Evolutionary conservation across 2,113 vertebrate species (phyloP).

Genomic region (Cyprinus carpio): DNA sequence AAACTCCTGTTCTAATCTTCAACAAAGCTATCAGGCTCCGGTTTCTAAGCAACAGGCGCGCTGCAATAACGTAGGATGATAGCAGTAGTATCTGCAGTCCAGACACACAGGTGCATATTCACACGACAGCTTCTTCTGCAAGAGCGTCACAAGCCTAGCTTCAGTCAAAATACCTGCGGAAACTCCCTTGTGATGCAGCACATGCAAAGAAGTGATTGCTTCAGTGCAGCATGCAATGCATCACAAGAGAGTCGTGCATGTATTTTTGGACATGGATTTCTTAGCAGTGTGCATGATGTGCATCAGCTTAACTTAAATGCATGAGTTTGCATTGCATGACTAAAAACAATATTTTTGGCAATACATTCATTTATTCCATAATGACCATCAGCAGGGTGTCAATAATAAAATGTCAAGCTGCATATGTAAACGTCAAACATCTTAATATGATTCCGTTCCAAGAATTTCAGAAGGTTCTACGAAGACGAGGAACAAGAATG

Average conservation of each 20-base stretch:
- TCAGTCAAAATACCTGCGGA: conserved; percentile 37
- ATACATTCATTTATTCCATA: background rate
- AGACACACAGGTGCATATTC: conserved; percentile 66
- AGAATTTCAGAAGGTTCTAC: background rate
- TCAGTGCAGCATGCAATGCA: background rate
- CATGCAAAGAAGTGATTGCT: background rate
- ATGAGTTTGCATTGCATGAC: background rate
- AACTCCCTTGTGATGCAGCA: conserved; percentile 17
- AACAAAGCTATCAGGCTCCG: conserved; percentile 69
- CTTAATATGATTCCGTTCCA: background rate
- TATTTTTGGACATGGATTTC: background rate
- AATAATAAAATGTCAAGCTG: conserved; percentile 9
- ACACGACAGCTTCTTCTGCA: conserved; percentile 36
- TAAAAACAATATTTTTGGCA: background rate
- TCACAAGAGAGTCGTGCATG: background rate
- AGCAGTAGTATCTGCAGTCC: conserved; percentile 73
- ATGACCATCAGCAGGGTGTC: conserved; percentile 5
- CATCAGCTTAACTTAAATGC: background rate
- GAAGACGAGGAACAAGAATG: background rate
- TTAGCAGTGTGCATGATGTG: background rate
- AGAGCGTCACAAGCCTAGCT: conserved; percentile 40
- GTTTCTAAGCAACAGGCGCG: conserved; percentile 80
- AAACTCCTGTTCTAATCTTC: conserved; percentile 62
- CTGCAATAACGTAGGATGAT: conserved; percentile 73
- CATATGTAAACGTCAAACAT: background rate